Evolutionary conservation across 2,888 invertebrate genomes (phyloP).

Genomic region (Scotopteryx bipunctaria): DNA sequence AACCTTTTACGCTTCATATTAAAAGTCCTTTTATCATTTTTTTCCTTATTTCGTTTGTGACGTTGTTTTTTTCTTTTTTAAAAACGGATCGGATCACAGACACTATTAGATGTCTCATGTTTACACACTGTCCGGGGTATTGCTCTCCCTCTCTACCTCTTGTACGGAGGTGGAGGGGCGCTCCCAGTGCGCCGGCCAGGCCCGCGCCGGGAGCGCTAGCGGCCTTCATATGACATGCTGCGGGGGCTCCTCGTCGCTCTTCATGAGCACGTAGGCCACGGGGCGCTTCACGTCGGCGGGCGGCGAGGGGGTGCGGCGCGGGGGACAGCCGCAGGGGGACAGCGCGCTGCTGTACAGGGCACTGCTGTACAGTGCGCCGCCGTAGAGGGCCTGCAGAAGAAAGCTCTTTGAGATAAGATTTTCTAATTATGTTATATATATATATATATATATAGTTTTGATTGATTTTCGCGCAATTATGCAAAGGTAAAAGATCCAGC

Average conservation of each 20-base stretch:
- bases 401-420: neutral
- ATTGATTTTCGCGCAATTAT: no score
- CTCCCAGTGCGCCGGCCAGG: constrained; percentile 80
- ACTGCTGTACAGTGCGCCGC: constrained; percentile 76
- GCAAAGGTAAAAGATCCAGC: no score
- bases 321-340: constrained; percentile 76
- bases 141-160: constrained; percentile 57
- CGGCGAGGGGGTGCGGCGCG: constrained; percentile 73
- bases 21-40: no score
- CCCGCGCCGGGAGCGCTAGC: constrained; percentile 90
- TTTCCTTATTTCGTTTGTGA: no score
- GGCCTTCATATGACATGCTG: constrained; percentile 93
- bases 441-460: no score
- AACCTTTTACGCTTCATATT: neutral
- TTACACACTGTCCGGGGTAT: constrained; percentile 76
- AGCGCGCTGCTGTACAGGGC: constrained; percentile 73
- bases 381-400: constrained; percentile 68
- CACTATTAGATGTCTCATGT: neutral
- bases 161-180: constrained; percentile 72
- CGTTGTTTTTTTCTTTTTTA: neutral
- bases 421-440: no score
- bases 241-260: constrained; percentile 82
- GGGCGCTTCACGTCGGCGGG: constrained; percentile 78
- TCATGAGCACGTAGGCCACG: constrained; percentile 86
- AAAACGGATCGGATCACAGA: neutral